Evolutionary conservation across 2,888 invertebrate species (phyloP), one percentile per base, ranked within the genome.

Genomic region (Crocallis elinguaria): DNA sequence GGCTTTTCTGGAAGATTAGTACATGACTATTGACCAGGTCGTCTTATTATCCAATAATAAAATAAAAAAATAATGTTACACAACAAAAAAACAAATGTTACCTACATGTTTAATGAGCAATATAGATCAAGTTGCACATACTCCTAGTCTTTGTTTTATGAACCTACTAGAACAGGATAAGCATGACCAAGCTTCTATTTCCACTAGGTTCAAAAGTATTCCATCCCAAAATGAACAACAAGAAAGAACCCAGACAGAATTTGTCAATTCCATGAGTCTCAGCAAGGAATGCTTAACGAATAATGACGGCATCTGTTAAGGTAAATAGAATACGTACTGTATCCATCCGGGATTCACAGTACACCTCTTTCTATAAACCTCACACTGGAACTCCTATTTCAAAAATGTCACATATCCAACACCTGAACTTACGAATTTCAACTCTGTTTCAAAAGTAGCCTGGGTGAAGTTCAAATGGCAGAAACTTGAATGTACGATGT

Each of bases 271-370:
- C 65, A 45, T 35, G 39, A 43, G 17, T 46, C 33, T 32, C 38
- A 37, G 19, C 32, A 53, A 48, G 37, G 67, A 79, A 78, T 84
- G 73, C 76, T 86, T 79, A 77, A 77, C 73, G 75, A 79, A 82
- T 86, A 87, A 86, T 85, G 82, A 82, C 77, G 74, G 77, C 79
- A 83, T 84, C 82, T 82, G 81, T 85, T 82, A 82, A 82, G 77
- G 86, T 86, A 86, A 88, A 87, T 86, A 86, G 84, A 86, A 86
- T 82, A 83, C 84, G 82, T 83, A 84, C 80, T 77, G 81, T 84
- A 86, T 85, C 81, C 84, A 80, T 84, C 77, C 71, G 83, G 82
- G 86, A 85, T 84, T 84, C 82, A 74, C 77, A 71, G 77, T 83
- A 85, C 82, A 84, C 82, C 82, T 86, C 83, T 83, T 85, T 84